A percentile compares a stretch with the other conserved stretches of the same genome.
phyloP scores from a whole-genome alignment of 2,888 invertebrate genomes.

The Pseudococcus longispinus region DNA sequence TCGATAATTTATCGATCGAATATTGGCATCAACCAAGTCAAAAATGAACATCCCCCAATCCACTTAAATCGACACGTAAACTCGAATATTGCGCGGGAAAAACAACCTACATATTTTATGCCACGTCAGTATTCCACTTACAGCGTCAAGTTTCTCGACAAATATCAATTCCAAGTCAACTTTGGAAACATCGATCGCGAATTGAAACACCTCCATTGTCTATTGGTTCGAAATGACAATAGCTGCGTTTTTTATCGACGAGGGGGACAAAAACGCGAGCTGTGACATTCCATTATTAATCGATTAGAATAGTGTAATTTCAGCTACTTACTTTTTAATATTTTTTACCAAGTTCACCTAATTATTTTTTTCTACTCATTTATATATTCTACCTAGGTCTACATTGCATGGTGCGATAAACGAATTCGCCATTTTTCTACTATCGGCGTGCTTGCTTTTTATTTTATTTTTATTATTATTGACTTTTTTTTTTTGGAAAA shows the following conservation, averaged over 20 bases:
- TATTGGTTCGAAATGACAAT: background rate
- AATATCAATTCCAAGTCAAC: background rate
- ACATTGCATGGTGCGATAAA: background rate
- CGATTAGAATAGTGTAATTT: background rate
- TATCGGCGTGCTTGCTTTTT: slow-evolving; percentile 24
- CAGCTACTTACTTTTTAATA: slow-evolving; percentile 18
- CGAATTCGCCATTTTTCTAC: background rate
- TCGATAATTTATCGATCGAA: too few species aligned
- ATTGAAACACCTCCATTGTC: background rate
- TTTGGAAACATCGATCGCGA: background rate
- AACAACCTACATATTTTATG: background rate
- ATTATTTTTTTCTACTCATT: slow-evolving; percentile 1
- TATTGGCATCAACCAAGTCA: too few species aligned
- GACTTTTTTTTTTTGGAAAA: background rate
- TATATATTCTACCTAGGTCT: background rate
- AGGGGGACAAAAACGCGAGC: background rate
- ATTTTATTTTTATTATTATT: background rate
- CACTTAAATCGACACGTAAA: too few species aligned
- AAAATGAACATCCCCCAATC: too few species aligned
- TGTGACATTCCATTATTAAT: slow-evolving; percentile 7
- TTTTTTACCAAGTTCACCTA: background rate
- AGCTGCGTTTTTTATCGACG: background rate
- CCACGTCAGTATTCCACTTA: background rate
- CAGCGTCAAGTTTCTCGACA: background rate
- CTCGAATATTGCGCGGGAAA: too few species aligned